A percentile compares a stretch with the other conserved stretches of the same genome.
Evolutionary conservation across 2,113 vertebrate species (phyloP).

Genomic region (Ceyx melanurus): DNA sequence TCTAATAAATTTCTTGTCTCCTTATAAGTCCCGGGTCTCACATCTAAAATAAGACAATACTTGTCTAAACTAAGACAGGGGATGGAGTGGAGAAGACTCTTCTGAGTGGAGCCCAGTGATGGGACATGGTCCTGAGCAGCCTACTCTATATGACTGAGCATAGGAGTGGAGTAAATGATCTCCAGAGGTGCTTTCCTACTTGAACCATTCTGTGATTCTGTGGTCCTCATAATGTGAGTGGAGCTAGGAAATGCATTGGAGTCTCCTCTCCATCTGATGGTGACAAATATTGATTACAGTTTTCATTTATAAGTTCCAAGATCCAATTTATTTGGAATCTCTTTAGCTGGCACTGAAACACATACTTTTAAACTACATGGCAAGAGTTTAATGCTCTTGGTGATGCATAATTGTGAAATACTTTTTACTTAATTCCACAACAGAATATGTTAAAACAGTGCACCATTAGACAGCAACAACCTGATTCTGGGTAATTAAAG

Average conservation of each 20-base stretch:
- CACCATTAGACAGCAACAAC: neutral
- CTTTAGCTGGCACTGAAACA: neutral
- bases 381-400: neutral
- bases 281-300: neutral
- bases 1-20: too few relatives aligned
- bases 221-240: neutral
- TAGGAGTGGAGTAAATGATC: neutral
- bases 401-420: neutral
- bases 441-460: neutral
- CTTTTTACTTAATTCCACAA: slow-evolving; percentile 1
- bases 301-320: neutral
- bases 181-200: neutral
- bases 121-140: neutral
- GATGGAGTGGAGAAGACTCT: neutral
- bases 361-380: neutral
- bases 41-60: too few relatives aligned
- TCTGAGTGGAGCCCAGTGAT: neutral
- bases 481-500: neutral
- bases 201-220: neutral
- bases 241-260: neutral
- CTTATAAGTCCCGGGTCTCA: too few relatives aligned
- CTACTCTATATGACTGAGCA: neutral
- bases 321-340: neutral
- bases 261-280: neutral
- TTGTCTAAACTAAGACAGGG: too few relatives aligned